Evolutionary conservation across 2,888 invertebrate species (phyloP).

Genomic region (Chrysodeixis includens): DNA sequence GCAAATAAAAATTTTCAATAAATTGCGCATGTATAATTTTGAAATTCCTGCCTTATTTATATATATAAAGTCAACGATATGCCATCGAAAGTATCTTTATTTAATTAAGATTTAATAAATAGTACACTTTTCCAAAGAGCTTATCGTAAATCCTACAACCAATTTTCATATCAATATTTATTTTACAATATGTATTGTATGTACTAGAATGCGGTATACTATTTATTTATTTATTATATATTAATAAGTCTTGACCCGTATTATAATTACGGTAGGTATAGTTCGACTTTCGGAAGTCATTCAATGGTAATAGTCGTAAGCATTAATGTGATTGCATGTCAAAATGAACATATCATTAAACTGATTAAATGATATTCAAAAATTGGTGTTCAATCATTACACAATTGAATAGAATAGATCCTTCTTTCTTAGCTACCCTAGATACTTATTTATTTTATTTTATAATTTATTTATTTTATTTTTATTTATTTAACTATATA

Average conservation of each 20-base stretch:
- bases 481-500: no score
- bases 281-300: constrained; percentile 37
- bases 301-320: constrained; percentile 57
- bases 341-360: constrained; percentile 79
- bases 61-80: constrained; percentile 27
- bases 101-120: constrained; percentile 1
- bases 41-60: constrained; percentile 41
- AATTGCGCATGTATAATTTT: constrained; percentile 45
- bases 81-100: constrained; percentile 26
- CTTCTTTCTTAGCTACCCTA: neutral
- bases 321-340: constrained; percentile 77
- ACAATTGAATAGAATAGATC: constrained; percentile 5
- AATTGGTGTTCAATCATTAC: constrained; percentile 61
- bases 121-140: constrained; percentile 11
- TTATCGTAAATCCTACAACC: constrained; percentile 2
- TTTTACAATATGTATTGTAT: constrained; percentile 10
- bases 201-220: constrained; percentile 5
- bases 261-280: constrained; percentile 21
- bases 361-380: constrained; percentile 71
- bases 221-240: constrained; percentile 18
- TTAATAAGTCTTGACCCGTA: constrained; percentile 32
- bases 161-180: constrained; percentile 8
- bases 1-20: constrained; percentile 40
- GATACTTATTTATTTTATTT: no score
- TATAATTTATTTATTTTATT: no score